Evolutionary conservation across 2,113 vertebrate genomes (phyloP).

Genomic region (Gopherus evgoodei): DNA sequence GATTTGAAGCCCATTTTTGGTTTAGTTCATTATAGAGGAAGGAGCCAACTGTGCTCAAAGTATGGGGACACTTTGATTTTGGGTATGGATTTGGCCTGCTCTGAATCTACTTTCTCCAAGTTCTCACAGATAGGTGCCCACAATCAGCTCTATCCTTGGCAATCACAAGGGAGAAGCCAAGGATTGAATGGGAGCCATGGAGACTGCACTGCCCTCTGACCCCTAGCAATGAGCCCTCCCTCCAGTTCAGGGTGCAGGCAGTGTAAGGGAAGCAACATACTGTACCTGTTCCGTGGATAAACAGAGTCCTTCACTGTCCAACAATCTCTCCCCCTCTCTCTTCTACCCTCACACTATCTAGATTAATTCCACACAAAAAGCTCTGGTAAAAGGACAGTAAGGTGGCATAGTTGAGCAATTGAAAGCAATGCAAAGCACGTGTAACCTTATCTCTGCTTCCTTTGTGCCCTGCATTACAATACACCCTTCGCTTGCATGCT

Average conservation of each 20-base stretch:
- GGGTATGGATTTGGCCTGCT: neutral
- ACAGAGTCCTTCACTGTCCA: neutral
- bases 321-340: neutral
- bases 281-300: neutral
- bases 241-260: neutral
- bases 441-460: neutral
- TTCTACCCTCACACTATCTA: neutral
- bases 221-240: neutral
- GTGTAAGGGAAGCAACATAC: neutral
- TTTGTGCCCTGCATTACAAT: neutral
- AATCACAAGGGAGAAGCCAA: neutral
- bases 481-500: neutral
- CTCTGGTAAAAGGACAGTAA: neutral
- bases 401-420: neutral
- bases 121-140: neutral
- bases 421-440: neutral
- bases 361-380: neutral
- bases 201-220: neutral
- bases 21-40: fast-evolving
- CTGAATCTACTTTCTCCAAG: neutral
- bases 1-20: neutral
- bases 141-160: neutral
- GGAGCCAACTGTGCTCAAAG: fast-evolving
- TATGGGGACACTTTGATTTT: neutral
- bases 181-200: neutral